These are phyloP conservation scores for Scomber japonicus DNA, from an alignment of 2,113 vertebrate genomes.

Conservation along the genomic window DNA sequence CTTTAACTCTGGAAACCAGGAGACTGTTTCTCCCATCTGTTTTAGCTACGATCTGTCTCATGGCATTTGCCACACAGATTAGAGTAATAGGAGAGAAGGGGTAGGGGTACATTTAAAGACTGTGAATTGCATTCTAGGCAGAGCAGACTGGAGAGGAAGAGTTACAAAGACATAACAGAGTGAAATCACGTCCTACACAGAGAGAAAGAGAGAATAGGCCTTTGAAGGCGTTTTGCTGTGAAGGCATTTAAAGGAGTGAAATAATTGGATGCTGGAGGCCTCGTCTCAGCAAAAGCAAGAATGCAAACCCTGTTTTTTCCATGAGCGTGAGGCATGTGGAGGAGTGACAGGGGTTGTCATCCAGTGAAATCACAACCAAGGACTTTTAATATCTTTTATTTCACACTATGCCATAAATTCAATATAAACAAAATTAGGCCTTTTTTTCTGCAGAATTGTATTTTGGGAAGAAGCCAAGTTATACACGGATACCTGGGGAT, in stretches of 20 bases:
- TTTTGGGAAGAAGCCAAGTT: constrained; percentile 42
- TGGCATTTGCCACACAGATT: constrained; percentile 59
- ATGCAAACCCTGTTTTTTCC: constrained; percentile 57
- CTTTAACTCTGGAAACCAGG: constrained; percentile 42
- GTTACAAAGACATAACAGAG: constrained; percentile 55
- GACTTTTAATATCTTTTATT: constrained; percentile 26
- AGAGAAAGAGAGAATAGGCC: constrained; percentile 45
- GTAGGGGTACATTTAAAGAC: constrained; percentile 48
- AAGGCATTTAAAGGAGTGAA: constrained; percentile 70
- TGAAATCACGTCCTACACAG: constrained; percentile 60
- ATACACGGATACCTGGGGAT: constrained; percentile 43
- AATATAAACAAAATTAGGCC: constrained; percentile 35
- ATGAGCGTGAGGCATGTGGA: constrained; percentile 30
- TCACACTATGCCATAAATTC: constrained; percentile 11
- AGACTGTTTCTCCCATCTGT: constrained; percentile 46
- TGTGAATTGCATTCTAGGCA: constrained; percentile 58
- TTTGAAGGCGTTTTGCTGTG: constrained; percentile 69
- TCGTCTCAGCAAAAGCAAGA: constrained; percentile 65
- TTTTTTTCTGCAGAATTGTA: constrained; percentile 23
- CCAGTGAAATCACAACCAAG: constrained; percentile 30
- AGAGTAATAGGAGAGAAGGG: constrained; percentile 48
- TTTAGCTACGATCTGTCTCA: constrained; percentile 47
- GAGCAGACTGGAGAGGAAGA: constrained; percentile 37
- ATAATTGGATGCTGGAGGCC: constrained; percentile 73
- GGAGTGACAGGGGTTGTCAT: constrained; percentile 46